A percentile compares a stretch with the other conserved stretches of the same genome.
Evolutionary conservation across 1,140 invertebrate genomes (phyloP).

Genomic region (Diprion similis): DNA sequence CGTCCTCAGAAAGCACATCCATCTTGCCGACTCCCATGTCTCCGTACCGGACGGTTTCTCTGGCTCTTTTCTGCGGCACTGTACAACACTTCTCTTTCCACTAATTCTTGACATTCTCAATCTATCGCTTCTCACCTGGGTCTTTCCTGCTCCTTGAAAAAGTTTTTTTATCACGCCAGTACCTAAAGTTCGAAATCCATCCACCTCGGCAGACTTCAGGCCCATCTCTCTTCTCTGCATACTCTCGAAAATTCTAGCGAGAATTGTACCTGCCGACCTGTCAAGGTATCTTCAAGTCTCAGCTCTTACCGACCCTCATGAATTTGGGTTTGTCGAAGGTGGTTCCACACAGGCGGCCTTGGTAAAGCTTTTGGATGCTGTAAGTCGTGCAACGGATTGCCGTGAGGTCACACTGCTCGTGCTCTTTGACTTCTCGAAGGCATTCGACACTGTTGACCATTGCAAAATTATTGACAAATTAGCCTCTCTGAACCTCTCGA

Average conservation of each 20-base stretch:
- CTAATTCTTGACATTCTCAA: not conserved
- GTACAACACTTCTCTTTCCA: not conserved
- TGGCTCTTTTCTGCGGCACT: not conserved
- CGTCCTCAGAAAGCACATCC: not conserved
- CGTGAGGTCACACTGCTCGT: not conserved
- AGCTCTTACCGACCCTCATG: too few species aligned
- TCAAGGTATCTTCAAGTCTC: too few species aligned
- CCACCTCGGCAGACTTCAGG: not conserved
- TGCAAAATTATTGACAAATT: not conserved
- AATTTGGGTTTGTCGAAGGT: constrained; percentile 1
- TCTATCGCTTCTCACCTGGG: not conserved
- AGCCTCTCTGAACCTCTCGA: not conserved
- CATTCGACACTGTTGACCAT: not conserved
- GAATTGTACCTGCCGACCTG: not conserved
- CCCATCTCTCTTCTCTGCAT: not conserved
- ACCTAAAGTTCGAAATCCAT: not conserved
- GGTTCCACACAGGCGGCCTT: constrained; percentile 8
- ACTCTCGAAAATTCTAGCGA: not conserved
- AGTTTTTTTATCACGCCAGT: not conserved
- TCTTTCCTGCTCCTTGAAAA: not conserved
- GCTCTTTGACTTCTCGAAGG: not conserved
- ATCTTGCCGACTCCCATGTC: not conserved
- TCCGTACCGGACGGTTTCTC: constrained; percentile 4
- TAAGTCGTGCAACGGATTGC: not conserved
- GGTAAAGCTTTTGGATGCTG: not conserved